Conservation (phyloP, 1,140 invertebrate species). For the Aphelinus certus region DNA sequence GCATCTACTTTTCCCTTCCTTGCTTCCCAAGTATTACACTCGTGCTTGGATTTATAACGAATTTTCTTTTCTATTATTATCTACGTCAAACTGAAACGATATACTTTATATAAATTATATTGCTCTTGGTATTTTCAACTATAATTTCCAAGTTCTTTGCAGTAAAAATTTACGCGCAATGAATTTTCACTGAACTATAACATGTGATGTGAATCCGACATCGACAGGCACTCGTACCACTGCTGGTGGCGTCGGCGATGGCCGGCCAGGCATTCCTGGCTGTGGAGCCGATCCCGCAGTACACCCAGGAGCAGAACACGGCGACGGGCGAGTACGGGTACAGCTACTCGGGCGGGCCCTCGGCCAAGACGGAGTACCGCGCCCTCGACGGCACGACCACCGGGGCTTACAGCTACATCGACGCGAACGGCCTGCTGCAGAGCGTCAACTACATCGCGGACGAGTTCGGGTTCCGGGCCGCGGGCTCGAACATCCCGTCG, state of each 20-base stretch:
- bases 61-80: too few species aligned
- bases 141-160: too few species aligned
- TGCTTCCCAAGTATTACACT: too few species aligned
- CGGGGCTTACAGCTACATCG: slow-evolving; percentile 77
- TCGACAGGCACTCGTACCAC: slow-evolving; percentile 2
- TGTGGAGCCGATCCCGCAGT: slow-evolving; percentile 8
- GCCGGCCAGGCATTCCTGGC: neutral
- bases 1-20: too few species aligned
- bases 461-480: slow-evolving; percentile 73
- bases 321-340: slow-evolving; percentile 70
- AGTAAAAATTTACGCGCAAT: too few species aligned
- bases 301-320: slow-evolving; percentile 23
- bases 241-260: slow-evolving; percentile 11
- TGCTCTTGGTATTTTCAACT: too few species aligned
- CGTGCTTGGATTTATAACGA: too few species aligned
- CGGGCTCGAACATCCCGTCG: slow-evolving; percentile 73
- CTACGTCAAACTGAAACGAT: too few species aligned
- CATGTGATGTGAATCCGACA: neutral
- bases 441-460: slow-evolving; percentile 75
- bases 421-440: slow-evolving; percentile 74
- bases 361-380: slow-evolving; percentile 73
- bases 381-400: slow-evolving; percentile 74
- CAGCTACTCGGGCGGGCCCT: slow-evolving; percentile 74
- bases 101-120: too few species aligned
- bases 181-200: too few species aligned